Conservation (phyloP, 2,888 invertebrate species). For the Pachymerium ferrugineum region DNA sequence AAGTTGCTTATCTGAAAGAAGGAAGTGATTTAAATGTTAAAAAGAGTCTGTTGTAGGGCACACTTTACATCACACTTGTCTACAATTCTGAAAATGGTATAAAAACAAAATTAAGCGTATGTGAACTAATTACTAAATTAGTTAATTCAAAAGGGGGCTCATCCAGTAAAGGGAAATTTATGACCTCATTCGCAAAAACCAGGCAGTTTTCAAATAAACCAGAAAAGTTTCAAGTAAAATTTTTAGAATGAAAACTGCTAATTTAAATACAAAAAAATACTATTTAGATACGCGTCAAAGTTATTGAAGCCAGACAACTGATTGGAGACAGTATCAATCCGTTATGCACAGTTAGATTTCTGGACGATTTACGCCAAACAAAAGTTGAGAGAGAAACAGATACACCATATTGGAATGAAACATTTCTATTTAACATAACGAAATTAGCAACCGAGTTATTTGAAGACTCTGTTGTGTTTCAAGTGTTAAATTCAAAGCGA, state of each 20-base stretch:
- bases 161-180: no score
- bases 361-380: slow-evolving; percentile 47
- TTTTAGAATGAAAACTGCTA: background rate
- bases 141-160: no score
- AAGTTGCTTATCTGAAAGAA: background rate
- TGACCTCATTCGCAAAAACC: no score
- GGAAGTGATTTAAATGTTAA: background rate
- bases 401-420: slow-evolving; percentile 50
- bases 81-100: background rate
- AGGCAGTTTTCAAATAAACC: slow-evolving; percentile 29
- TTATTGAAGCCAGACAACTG: slow-evolving; percentile 49
- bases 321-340: slow-evolving; percentile 50
- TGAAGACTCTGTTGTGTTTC: slow-evolving; percentile 48
- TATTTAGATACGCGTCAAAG: slow-evolving; percentile 47
- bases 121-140: no score
- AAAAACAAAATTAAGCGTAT: no score
- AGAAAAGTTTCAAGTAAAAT: slow-evolving; percentile 27
- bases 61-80: background rate
- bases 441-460: slow-evolving; percentile 48
- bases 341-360: slow-evolving; percentile 46
- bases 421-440: slow-evolving; percentile 48
- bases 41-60: background rate
- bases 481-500: slow-evolving; percentile 48
- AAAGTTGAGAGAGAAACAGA: slow-evolving; percentile 48
- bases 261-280: background rate